Conservation (phyloP, 2,113 vertebrate genomes). For the Phrynosoma blainvillii region DNA sequence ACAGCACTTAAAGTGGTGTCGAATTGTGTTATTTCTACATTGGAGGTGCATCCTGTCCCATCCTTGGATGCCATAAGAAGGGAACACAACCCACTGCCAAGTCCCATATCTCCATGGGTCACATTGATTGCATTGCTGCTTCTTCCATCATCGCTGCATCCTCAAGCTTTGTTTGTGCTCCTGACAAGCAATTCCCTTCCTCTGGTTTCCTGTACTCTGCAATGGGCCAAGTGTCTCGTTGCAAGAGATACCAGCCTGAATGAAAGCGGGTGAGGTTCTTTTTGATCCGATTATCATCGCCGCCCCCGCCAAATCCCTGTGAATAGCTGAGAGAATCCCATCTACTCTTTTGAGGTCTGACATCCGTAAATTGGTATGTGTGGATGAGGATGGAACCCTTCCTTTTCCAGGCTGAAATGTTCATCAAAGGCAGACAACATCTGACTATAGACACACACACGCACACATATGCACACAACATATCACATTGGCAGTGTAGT, state of each 20-base stretch:
- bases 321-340: not conserved
- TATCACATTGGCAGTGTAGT: not conserved
- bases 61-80: not conserved
- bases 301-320: not conserved
- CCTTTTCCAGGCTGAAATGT: conserved; percentile 7
- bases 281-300: not conserved
- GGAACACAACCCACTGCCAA: not conserved
- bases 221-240: not conserved
- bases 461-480: too few species aligned
- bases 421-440: conserved; percentile 32
- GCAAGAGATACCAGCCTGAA: not conserved
- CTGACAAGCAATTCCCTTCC: not conserved
- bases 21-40: too few species aligned
- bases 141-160: too few species aligned
- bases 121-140: rapidly evolving
- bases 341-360: conserved; percentile 31
- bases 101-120: not conserved
- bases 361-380: not conserved
- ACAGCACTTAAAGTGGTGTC: too few species aligned
- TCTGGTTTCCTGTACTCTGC: not conserved
- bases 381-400: not conserved
- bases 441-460: not conserved
- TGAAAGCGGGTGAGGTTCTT: not conserved
- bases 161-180: not conserved
- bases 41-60: too few species aligned